Percentiles rank a stretch among this genome's conserved stretches.
Evolutionary conservation across 2,113 vertebrate genomes (phyloP).

Genomic region (Toxotes jaculatrix): DNA sequence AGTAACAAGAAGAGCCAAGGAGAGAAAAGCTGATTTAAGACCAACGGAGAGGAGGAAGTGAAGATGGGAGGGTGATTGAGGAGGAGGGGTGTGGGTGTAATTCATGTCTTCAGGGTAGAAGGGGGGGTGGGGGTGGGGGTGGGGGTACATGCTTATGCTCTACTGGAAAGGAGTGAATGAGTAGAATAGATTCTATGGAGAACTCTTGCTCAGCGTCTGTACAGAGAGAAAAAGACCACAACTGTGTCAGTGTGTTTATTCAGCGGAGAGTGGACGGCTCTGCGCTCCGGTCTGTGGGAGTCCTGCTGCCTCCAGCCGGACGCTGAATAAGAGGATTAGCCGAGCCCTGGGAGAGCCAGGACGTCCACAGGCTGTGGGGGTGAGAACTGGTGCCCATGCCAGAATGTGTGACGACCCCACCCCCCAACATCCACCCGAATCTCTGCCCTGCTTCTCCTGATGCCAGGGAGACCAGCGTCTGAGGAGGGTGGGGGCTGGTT

Average conservation of each 20-base stretch:
- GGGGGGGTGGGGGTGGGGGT: neutral
- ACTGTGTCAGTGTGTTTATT: conserved; percentile 77
- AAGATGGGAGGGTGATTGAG: conserved; percentile 10
- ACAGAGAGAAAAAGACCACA: conserved; percentile 61
- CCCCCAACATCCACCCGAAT: conserved; percentile 1
- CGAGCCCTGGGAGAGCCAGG: conserved; percentile 69
- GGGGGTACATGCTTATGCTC: conserved; percentile 52
- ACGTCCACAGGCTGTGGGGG: conserved; percentile 60
- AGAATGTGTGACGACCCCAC: conserved; percentile 65
- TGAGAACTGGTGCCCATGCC: conserved; percentile 67
- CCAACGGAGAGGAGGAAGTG: conserved; percentile 38
- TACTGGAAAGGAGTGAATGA: conserved; percentile 69
- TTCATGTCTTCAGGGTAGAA: conserved; percentile 34
- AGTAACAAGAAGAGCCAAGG: neutral
- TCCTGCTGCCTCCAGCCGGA: conserved; percentile 60
- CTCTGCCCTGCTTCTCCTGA: conserved; percentile 41
- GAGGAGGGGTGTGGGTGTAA: neutral
- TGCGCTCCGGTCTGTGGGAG: conserved; percentile 65
- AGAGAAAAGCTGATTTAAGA: conserved; percentile 47
- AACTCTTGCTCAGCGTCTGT: conserved; percentile 66
- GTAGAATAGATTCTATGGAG: conserved; percentile 57
- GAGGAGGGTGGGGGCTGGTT: conserved; percentile 27
- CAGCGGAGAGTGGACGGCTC: conserved; percentile 68
- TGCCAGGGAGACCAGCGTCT: conserved; percentile 37
- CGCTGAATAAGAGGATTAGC: conserved; percentile 82